phyloP scores from a whole-genome alignment of 2,113 vertebrate genomes.

The Grus americana region DNA sequence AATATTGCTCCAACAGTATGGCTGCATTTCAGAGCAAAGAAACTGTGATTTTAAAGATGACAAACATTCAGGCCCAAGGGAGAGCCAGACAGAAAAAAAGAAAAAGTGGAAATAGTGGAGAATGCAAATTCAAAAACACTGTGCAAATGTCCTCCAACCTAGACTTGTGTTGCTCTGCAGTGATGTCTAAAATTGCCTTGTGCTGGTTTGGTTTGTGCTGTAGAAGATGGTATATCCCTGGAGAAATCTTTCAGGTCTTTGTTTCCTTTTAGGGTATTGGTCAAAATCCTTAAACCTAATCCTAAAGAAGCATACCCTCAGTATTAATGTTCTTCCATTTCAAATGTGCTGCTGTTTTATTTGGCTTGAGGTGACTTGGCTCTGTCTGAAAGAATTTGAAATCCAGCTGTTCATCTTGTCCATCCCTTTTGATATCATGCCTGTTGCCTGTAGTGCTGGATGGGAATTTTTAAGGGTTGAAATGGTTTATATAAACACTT shows the following conservation, averaged over 20 bases:
- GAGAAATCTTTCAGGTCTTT: neutral
- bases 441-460: neutral
- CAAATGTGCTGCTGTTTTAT: neutral
- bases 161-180: neutral
- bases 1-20: neutral
- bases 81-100: neutral
- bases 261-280: neutral
- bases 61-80: neutral
- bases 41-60: neutral
- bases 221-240: neutral
- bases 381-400: neutral
- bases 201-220: neutral
- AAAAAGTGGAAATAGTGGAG: neutral
- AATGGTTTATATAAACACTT: neutral
- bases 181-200: neutral
- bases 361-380: neutral
- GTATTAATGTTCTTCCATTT: neutral
- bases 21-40: neutral
- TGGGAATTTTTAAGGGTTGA: neutral
- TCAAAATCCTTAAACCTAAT: neutral
- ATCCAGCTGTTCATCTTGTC: neutral
- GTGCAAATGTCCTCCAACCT: neutral
- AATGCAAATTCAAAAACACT: rapidly evolving
- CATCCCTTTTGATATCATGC: neutral
- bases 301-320: neutral